A percentile compares a stretch with the other conserved stretches of the same genome.
phyloP scores from a whole-genome alignment of 2,113 vertebrate genomes.

The Lophius piscatorius region DNA sequence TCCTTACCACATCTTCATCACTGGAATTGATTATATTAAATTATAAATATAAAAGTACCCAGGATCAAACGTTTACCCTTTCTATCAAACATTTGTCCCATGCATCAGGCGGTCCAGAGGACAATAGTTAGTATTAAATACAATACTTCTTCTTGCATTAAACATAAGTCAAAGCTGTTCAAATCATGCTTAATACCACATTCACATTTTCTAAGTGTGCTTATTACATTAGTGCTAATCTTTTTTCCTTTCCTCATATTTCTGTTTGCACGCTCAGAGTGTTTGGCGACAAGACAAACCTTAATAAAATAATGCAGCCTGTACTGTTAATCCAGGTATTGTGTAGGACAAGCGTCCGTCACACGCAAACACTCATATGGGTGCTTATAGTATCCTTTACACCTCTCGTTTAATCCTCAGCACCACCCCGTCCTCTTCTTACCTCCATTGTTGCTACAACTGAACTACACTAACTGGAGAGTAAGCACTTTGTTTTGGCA shows the following conservation, averaged over 20 bases:
- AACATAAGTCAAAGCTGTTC: conserved; percentile 9
- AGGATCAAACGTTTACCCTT: no score
- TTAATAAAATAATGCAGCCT: conserved; percentile 11
- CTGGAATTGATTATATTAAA: no score
- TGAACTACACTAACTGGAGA: conserved; percentile 11
- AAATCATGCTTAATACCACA: conserved; percentile 19
- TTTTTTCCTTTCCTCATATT: background rate
- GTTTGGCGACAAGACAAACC: conserved; percentile 35
- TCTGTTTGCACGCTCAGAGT: conserved; percentile 14
- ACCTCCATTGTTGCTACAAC: conserved; percentile 2
- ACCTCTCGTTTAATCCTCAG: conserved; percentile 23
- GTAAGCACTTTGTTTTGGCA: conserved; percentile 41
- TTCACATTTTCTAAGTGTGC: conserved; percentile 27
- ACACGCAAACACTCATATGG: conserved; percentile 5
- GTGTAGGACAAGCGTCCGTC: background rate
- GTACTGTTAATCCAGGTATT: conserved; percentile 25
- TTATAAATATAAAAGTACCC: no score
- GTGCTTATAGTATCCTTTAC: conserved; percentile 12
- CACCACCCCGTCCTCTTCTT: conserved; percentile 3
- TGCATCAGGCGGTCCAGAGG: no score
- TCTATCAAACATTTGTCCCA: no score
- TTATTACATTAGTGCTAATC: conserved; percentile 29
- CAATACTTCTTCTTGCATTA: conserved; percentile 1
- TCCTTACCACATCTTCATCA: no score
- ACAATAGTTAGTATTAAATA: background rate